These are phyloP conservation scores for Apotomis capreana DNA, from an alignment of 2,888 invertebrate species.

Conservation along the genomic window DNA sequence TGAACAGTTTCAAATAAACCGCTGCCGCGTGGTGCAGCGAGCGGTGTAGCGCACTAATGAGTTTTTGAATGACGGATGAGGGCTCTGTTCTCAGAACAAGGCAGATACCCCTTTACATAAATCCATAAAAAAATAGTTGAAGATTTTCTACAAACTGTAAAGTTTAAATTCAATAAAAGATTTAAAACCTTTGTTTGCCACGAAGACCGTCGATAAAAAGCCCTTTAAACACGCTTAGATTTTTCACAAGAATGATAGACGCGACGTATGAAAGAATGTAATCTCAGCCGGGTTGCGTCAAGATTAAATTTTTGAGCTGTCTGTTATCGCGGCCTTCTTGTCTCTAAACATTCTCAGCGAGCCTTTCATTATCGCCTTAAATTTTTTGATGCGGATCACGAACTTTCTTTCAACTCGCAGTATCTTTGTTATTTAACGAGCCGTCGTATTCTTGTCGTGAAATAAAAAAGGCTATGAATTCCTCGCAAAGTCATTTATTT, in stretches of 20 bases:
- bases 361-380: constrained; percentile 45
- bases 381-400: constrained; percentile 39
- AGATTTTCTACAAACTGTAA: no score
- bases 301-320: constrained; percentile 62
- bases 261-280: constrained; percentile 56
- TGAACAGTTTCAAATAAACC: constrained; percentile 25
- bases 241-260: constrained; percentile 35
- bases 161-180: background rate
- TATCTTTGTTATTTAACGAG: constrained; percentile 6
- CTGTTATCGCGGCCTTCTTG: constrained; percentile 59
- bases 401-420: constrained; percentile 8
- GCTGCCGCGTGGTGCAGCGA: constrained; percentile 10
- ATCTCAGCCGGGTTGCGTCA: constrained; percentile 59
- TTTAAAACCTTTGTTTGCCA: background rate
- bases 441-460: background rate
- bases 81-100: constrained; percentile 11
- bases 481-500: background rate
- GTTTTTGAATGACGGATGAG: constrained; percentile 33
- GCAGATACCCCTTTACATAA: background rate
- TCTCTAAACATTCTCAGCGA: constrained; percentile 59
- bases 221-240: constrained; percentile 1
- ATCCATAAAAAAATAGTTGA: background rate
- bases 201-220: background rate
- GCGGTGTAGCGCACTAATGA: constrained; percentile 35
- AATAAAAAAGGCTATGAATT: background rate